Base-by-base conservation (phyloP, 2,888 invertebrate species). In the Eurytoma californica region DNA sequence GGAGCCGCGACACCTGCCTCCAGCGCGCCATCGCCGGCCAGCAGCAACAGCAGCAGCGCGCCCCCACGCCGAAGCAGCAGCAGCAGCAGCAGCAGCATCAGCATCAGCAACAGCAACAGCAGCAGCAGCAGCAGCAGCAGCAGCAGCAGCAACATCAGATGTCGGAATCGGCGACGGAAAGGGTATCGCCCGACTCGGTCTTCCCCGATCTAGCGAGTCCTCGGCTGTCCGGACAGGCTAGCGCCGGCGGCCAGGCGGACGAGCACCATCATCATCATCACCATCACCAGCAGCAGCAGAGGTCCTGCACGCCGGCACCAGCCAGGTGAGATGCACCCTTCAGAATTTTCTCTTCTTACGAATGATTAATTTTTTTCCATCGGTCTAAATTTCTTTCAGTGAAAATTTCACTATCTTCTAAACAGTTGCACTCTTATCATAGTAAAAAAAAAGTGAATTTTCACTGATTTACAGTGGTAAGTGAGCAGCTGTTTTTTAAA, bases 131-230 rank as follows among this genome's bases (percentile, higher is more conserved):
- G 70, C 85, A 83, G 61, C 84, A 87, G 74, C 84, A 84, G 73
- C 84, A 85, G 70, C 81, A 85, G 77, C 83, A 84, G 74, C 73
- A 68, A 9, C 67, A 75, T 0, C 79, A 77, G 72, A 85, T 83
- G 61, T 74, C 80, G 70, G 84, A 84, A 69, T 80, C 77, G 79
- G 83, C 84, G 87, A 91, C 92, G 87, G 93, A 93, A 84, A 91
- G 93, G 84, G 92, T 92, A 28, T 90, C 90, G 80, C 92, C 93
- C 82, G 93, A 93, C 82, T 91, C 90, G 82, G 93, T 93, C 73
- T 93, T 93, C 88, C 93, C 93, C 88, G 93, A 93, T 87, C 92
- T 92, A 81, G 92, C 92, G 84, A 85, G 84, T 77, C 85, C 85
- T 86, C 88, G 88, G 87, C 89, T 85, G 39, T n/a, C 61, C 80